phyloP scores from a whole-genome alignment of 1,140 invertebrate species.

The Macrosteles quadrilineatus region DNA sequence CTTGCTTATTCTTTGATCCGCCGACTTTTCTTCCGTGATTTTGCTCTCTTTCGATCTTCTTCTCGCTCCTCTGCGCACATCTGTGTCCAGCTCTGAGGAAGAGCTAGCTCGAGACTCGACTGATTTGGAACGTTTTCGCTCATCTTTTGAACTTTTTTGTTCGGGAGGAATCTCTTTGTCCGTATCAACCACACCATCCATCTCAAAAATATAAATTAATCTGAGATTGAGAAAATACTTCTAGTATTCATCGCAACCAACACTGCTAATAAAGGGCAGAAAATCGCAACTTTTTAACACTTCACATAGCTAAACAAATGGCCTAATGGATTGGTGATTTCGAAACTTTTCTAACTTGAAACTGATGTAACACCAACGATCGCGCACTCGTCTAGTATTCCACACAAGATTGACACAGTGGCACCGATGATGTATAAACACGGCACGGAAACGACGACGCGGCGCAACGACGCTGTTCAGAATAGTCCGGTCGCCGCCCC shows the following conservation, averaged over 20 bases:
- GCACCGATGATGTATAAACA: background rate
- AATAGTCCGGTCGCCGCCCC: slow-evolving; percentile 20
- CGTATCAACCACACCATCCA: background rate
- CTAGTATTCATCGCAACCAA: background rate
- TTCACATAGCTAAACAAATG: background rate
- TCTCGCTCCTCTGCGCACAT: background rate
- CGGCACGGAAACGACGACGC: background rate
- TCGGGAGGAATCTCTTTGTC: background rate
- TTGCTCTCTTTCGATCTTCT: slow-evolving; percentile 6
- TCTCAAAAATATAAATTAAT: no score
- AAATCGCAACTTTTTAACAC: background rate
- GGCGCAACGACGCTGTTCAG: slow-evolving; percentile 4
- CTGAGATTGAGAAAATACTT: background rate
- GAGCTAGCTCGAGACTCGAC: background rate
- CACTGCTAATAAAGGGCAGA: background rate
- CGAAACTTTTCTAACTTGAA: background rate
- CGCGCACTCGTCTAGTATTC: background rate
- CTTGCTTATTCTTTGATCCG: slow-evolving; percentile 22
- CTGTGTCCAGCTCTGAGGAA: background rate
- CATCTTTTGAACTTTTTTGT: background rate
- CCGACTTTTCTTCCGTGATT: background rate
- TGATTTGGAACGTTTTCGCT: slow-evolving; percentile 8
- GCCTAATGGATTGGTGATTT: background rate
- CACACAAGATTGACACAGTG: background rate
- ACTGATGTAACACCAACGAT: background rate